Evolutionary conservation across 2,113 vertebrate genomes (phyloP), one percentile per base, ranked within the genome.

Genomic region (Aegithalos caudatus): DNA sequence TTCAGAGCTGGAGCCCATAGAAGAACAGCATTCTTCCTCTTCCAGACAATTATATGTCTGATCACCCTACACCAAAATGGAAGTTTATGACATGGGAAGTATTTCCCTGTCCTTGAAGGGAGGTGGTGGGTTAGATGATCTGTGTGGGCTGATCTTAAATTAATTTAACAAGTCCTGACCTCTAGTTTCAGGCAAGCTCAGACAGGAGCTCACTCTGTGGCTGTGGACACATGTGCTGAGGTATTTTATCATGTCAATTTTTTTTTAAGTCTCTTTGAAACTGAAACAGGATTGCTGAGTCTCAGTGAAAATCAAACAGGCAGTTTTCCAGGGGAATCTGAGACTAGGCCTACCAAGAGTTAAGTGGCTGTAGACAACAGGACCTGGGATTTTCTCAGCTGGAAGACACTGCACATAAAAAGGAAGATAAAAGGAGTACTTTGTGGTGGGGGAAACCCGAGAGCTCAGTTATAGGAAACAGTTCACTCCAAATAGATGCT

Each of bases 341-440:
- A 22, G 71, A 81, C 31, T 37, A 37, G 27, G 37, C 6, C 21
- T 73, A 24, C 29, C 13, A 93, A 71, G 57, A 92, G 17, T 83
- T 94, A 88, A 94, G 53, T 31, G 40, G 37, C 2, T 0, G 7
- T 21, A 33, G 28, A 27, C 62, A 67, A 53, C 86, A 90, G 48
- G 31, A 81, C 22, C 18, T 71, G 85, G 76, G 92, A 47, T 44
- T 95, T 95, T 92, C 94, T 93, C 81, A 88, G 37, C 44, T 88
- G 87, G 83, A 95, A 83, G 87, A 56, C 16, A 27, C 47, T 51
- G n/a, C 33, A 40, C 28, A 71, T 33, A 83, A 88, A 84, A 88
- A 81, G 67, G 92, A 97, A 96, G 71, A 74, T 24, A 80, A 96
- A 96, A 92, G 67, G 44, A 94, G 84, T 84, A 94, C 76, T 93